Percentiles rank a stretch among this genome's conserved stretches.
Evolutionary conservation across 1,140 invertebrate species (phyloP).

Genomic region (Lordiphosa collinella): DNA sequence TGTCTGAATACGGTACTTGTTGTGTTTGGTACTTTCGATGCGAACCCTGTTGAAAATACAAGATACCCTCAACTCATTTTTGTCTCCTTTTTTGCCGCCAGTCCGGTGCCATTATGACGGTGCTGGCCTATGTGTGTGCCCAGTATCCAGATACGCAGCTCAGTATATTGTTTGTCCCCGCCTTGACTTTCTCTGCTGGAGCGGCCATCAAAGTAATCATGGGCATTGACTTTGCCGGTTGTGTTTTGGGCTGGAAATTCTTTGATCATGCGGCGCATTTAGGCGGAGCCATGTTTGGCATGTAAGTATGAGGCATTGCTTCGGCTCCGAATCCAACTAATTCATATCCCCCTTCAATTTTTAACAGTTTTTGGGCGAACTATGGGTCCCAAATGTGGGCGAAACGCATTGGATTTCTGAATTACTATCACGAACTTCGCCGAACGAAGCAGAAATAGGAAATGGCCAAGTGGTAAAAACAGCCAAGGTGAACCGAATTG

Average conservation of each 20-base stretch:
- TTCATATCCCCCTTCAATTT: background rate
- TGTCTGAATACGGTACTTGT: too few species aligned
- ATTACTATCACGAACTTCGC: conserved; percentile 70
- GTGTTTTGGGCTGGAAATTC: conserved; percentile 92
- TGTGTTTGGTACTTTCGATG: too few species aligned
- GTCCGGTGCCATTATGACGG: conserved; percentile 96
- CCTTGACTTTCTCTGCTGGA: conserved; percentile 91
- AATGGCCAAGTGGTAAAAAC: conserved; percentile 20
- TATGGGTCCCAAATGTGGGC: conserved; percentile 71
- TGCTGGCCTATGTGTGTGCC: conserved; percentile 92
- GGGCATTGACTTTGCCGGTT: conserved; percentile 89
- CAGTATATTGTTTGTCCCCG: conserved; percentile 94
- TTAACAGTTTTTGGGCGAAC: conserved; percentile 63
- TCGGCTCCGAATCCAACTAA: too few species aligned
- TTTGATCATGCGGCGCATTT: conserved; percentile 99
- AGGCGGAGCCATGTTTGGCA: conserved; percentile 93
- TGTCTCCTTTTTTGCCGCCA: conserved; percentile 80
- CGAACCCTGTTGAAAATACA: too few species aligned
- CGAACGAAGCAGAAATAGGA: conserved; percentile 68
- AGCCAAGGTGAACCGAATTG: conserved; percentile 5
- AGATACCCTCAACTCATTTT: background rate
- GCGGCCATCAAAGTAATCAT: conserved; percentile 92
- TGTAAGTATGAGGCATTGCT: conserved; percentile 81
- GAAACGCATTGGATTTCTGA: conserved; percentile 64
- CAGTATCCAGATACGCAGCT: conserved; percentile 91